A percentile compares a stretch with the other conserved stretches of the same genome.
Evolutionary conservation across 2,888 invertebrate genomes (phyloP).

Genomic region (Diogma glabrata): DNA sequence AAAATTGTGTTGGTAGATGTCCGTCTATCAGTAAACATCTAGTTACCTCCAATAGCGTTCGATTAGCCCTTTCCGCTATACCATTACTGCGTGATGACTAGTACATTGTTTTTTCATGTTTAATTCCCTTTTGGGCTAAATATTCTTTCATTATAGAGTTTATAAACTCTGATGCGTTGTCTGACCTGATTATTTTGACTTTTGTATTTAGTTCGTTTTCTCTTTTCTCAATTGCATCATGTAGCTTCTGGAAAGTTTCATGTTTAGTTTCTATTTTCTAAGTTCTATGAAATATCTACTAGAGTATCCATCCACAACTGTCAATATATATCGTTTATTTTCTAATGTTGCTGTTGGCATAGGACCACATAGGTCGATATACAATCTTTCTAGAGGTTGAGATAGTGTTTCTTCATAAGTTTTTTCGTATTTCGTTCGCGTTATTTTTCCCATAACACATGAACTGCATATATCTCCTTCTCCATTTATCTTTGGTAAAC

Average conservation of each 20-base stretch:
- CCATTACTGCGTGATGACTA: neutral
- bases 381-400: neutral
- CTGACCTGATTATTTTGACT: neutral
- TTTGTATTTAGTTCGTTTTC: neutral
- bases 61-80: neutral
- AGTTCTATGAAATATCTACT: neutral
- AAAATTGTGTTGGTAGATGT: neutral
- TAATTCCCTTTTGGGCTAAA: neutral
- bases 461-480: neutral
- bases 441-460: slow-evolving; percentile 1
- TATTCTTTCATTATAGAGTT: neutral
- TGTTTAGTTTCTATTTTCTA: neutral
- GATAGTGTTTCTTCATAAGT: too few relatives aligned
- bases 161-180: neutral
- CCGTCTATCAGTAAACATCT: neutral
- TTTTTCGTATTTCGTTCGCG: neutral
- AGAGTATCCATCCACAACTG: neutral
- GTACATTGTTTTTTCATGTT: neutral
- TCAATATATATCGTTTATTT: neutral
- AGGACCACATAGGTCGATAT: neutral
- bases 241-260: neutral
- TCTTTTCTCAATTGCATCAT: neutral
- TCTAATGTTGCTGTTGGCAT: neutral
- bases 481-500: neutral
- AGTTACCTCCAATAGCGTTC: neutral